phyloP scores from a whole-genome alignment of 2,888 invertebrate genomes.

The Fabriciana adippe region DNA sequence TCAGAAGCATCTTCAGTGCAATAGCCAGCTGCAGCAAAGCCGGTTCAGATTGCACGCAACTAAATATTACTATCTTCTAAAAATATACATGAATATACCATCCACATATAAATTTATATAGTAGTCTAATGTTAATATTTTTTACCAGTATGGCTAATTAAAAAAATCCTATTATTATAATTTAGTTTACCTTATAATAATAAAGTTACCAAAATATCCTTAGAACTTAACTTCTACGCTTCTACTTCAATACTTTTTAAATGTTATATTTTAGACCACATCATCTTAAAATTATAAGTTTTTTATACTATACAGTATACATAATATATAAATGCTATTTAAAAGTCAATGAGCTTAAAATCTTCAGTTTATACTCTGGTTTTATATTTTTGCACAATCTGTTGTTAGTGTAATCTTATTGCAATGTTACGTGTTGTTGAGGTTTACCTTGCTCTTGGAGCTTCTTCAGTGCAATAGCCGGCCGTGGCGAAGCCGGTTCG shows the following conservation, averaged over 20 bases:
- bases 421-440: conserved; percentile 46
- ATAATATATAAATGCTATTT: not conserved
- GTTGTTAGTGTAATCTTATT: conserved; percentile 21
- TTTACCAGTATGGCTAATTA: no score
- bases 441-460: conserved; percentile 68
- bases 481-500: conserved; percentile 48
- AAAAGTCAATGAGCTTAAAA: not conserved
- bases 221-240: no score
- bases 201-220: no score
- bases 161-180: no score
- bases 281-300: no score
- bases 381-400: conserved; percentile 14
- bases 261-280: no score
- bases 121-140: no score
- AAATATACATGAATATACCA: no score
- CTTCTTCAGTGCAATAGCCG: conserved; percentile 73
- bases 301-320: no score
- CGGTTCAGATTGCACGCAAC: conserved; percentile 34
- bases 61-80: not conserved
- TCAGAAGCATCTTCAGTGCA: conserved; percentile 70
- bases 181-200: no score
- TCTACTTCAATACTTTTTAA: no score
- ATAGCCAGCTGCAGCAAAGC: conserved; percentile 56
- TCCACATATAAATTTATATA: no score
- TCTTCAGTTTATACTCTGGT: not conserved